These are phyloP conservation scores for Hemitrygon akajei DNA, from an alignment of 2,797 vertebrate genomes.

Conservation along the genomic window DNA sequence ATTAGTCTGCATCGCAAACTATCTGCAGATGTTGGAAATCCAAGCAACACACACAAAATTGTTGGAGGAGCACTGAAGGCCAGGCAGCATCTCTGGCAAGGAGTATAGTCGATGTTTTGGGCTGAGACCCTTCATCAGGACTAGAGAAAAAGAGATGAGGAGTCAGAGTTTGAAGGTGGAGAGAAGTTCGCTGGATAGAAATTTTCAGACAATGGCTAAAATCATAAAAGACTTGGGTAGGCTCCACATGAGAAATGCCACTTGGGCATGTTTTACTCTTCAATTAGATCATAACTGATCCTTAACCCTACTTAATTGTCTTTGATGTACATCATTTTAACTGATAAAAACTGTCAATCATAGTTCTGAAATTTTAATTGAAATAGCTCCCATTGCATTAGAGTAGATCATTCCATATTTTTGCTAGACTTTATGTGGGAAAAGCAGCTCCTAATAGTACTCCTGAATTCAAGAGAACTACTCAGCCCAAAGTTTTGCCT, in stretches of 20 bases:
- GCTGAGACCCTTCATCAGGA: too few species aligned
- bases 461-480: neutral
- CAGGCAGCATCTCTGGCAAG: too few species aligned
- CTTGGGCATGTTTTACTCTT: neutral
- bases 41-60: too few species aligned
- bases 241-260: neutral
- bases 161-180: too few species aligned
- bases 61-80: too few species aligned
- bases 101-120: too few species aligned
- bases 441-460: neutral
- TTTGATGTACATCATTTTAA: neutral
- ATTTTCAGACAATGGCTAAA: neutral
- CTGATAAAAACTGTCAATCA: neutral
- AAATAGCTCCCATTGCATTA: neutral
- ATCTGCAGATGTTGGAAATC: too few species aligned
- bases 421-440: neutral
- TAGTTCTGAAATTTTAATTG: neutral
- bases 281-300: neutral
- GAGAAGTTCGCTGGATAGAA: neutral
- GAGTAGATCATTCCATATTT: neutral
- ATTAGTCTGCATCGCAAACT: neutral
- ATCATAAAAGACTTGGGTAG: neutral
- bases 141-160: too few species aligned
- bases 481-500: too few species aligned
- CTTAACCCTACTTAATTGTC: neutral